These are phyloP conservation scores for Metopia argyrocephala DNA, from an alignment of 2,888 invertebrate genomes.

Conservation along the genomic window DNA sequence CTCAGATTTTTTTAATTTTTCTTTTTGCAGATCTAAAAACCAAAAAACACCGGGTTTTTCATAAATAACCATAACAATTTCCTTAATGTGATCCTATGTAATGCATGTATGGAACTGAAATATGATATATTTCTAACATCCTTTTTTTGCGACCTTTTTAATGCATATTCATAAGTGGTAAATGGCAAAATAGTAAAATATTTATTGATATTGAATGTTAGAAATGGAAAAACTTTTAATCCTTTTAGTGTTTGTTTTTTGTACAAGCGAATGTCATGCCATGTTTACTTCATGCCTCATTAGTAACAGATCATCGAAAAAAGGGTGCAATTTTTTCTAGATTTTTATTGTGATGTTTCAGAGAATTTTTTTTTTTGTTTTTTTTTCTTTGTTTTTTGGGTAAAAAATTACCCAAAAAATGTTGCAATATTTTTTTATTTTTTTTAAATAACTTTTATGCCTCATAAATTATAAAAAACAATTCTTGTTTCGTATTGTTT, in stretches of 20 bases:
- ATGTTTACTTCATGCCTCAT: conserved; percentile 53
- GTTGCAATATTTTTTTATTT: conserved; percentile 32
- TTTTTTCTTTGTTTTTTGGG: background rate
- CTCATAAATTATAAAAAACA: conserved; percentile 59
- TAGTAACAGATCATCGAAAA: conserved; percentile 41
- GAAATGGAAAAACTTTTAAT: conserved; percentile 32
- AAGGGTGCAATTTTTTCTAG: conserved; percentile 35
- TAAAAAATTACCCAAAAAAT: conserved; percentile 36
- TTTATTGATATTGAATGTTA: conserved; percentile 54
- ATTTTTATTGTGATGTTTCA: conserved; percentile 1
- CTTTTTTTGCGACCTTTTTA: conserved; percentile 1
- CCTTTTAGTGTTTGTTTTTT: conserved; percentile 25
- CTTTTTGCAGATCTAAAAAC: background rate
- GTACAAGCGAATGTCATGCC: no score
- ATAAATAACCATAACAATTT: conserved; percentile 60
- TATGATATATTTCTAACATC: conserved; percentile 57
- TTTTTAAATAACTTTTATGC: conserved; percentile 41
- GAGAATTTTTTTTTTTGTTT: conserved; percentile 9
- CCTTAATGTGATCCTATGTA: conserved; percentile 56
- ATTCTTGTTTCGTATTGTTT: conserved; percentile 33
- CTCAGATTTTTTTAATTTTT: no score
- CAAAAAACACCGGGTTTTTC: conserved; percentile 55
- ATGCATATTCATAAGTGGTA: conserved; percentile 51
- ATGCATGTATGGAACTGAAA: conserved; percentile 47
- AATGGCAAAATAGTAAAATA: conserved; percentile 42